phyloP scores from a whole-genome alignment of 2,797 vertebrate species.

The Meriones psammophilus region DNA sequence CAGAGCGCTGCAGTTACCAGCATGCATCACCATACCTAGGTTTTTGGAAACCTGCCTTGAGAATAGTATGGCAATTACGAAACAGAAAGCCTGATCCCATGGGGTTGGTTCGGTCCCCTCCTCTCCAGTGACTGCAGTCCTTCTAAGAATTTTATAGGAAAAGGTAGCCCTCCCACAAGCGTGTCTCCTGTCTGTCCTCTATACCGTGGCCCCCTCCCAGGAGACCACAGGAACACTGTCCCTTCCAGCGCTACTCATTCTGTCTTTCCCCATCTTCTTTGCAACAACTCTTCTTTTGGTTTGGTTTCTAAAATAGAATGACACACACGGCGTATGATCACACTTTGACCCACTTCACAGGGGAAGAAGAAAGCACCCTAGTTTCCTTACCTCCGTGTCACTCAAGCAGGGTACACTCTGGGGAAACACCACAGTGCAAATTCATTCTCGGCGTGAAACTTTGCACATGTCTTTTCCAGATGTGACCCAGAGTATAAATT shows the following conservation, averaged over 20 bases:
- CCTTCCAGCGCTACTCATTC: not conserved
- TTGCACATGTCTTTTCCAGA: conserved; percentile 64
- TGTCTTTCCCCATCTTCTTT: not conserved
- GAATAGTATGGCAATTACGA: not conserved
- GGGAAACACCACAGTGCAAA: conserved; percentile 22
- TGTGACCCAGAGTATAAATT: conserved; percentile 61
- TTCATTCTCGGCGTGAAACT: conserved; percentile 19
- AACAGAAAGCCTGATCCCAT: not conserved
- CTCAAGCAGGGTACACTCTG: not conserved
- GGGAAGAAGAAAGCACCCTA: not conserved
- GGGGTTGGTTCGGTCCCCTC: not conserved
- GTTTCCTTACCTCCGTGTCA: conserved; percentile 24
- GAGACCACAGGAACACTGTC: not conserved
- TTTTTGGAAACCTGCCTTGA: not conserved
- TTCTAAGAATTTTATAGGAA: not conserved
- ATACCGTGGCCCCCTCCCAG: not conserved
- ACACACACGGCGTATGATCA: not conserved
- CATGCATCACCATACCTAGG: not conserved
- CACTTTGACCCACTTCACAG: not conserved
- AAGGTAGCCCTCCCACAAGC: not conserved
- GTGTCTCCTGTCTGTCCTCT: not conserved
- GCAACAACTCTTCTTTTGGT: not conserved
- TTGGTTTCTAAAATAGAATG: conserved; percentile 11
- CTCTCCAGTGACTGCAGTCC: not conserved
- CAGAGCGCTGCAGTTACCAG: not conserved